Evolutionary conservation across 2,113 vertebrate genomes (phyloP).

Genomic region (Mesitornis unicolor): DNA sequence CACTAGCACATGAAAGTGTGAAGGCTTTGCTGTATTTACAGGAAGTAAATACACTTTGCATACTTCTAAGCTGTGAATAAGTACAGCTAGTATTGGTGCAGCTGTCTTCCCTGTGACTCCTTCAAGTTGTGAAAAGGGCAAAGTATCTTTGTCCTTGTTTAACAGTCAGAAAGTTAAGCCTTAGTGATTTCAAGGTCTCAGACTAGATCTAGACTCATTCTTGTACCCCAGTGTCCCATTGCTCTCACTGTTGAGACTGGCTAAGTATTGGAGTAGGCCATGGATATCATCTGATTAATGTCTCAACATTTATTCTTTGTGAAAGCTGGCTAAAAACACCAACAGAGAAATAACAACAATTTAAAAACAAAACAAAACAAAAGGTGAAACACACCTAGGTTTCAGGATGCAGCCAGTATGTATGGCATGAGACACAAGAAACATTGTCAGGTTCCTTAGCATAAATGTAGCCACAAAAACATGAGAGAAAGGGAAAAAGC

Average conservation of each 20-base stretch:
- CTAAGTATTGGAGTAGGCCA: background rate
- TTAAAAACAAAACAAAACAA: background rate
- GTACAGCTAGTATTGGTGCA: background rate
- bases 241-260: background rate
- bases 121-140: background rate
- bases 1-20: background rate
- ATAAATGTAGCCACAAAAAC: background rate
- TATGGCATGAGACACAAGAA: background rate
- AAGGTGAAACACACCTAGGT: background rate
- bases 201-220: background rate
- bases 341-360: background rate
- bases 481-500: background rate
- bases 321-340: background rate
- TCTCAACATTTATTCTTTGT: background rate
- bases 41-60: background rate
- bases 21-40: background rate
- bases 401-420: background rate
- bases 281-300: background rate
- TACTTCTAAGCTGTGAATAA: background rate
- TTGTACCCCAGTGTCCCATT: background rate
- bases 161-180: background rate
- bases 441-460: background rate
- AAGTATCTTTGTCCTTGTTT: background rate
- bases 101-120: background rate
- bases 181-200: background rate